phyloP scores from a whole-genome alignment of 2,888 invertebrate species.

The Ceraclea dissimilis region DNA sequence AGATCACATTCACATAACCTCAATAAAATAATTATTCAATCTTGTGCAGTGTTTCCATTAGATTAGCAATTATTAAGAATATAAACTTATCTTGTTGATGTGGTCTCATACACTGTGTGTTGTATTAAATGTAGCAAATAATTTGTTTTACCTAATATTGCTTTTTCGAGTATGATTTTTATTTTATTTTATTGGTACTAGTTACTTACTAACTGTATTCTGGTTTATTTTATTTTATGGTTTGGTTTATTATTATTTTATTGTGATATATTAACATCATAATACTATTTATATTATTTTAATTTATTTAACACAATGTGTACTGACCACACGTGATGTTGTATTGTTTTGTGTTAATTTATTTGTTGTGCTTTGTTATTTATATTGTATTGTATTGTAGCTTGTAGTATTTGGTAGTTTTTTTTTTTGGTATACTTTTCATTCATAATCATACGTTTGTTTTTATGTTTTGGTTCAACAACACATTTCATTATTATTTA shows the following conservation, averaged over 20 bases:
- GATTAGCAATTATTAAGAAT: too few species aligned
- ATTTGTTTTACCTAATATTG: background rate
- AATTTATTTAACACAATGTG: background rate
- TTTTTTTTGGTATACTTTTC: background rate
- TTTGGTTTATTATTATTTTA: background rate
- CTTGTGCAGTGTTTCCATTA: too few species aligned
- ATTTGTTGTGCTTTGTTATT: background rate
- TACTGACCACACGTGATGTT: too few species aligned
- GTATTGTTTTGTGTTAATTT: too few species aligned
- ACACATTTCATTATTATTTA: background rate
- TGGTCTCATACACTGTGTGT: background rate
- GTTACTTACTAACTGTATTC: background rate
- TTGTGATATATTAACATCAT: background rate
- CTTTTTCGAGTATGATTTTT: background rate
- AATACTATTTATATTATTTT: background rate
- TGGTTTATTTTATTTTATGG: background rate
- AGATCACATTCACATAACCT: background rate
- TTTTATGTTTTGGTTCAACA: background rate
- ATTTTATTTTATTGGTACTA: background rate
- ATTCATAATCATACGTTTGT: conserved; percentile 6
- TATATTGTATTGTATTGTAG: background rate
- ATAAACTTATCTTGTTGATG: background rate
- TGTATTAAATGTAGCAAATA: background rate
- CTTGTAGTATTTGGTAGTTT: background rate
- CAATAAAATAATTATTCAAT: too few species aligned